Base-by-base conservation (phyloP, 2,113 vertebrate genomes). In the Eurystomus gularis region DNA sequence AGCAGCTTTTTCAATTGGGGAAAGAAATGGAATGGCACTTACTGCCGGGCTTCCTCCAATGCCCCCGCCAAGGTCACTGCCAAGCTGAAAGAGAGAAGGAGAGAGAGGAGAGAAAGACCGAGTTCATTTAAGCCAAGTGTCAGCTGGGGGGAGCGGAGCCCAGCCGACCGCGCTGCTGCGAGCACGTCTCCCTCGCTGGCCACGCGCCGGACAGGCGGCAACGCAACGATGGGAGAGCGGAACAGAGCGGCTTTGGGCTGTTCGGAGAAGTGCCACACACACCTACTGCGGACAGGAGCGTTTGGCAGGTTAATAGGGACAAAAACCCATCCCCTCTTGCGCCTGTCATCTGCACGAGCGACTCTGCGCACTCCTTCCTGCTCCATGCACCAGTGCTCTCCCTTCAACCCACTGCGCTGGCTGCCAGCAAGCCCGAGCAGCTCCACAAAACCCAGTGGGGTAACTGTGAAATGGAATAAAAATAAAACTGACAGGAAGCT, bases 21-120 rank as follows among this genome's bases (percentile, higher is more conserved):
- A 94, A 97, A 97, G 98, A 97, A 98, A 98, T 82, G 37, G 93
- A 97, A 97, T 97, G 97, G 98, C 97, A 99, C 99, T 99, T 99
- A 99, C 99, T 98, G 99, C 99, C 98, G 99, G 99, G 98, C 99
- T 99, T 98, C 99, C 99, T 98, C 99, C 99, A 98, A 99, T 99
- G 98, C 99, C 99, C 98, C 99, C 99, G 98, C 99, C 99, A 98
- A 99, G 99, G 98, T 99, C 99, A 98, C 99, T 99, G 98, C 99
- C 99, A 98, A 99, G 99, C 99, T 99, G 98, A 96, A 99, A 98
- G 97, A 98, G 97, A 98, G 98, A 98, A 98, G 97, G 86, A 98
- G 97, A 97, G 96, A 98, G 93, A 97, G 96, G 88, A 95, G 96
- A 97, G 96, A 94, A 92, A 97, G 97, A 97, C 97, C 94, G 98